These are phyloP conservation scores for Drosophila rubida DNA, from an alignment of 2,888 invertebrate genomes.

Conservation along the genomic window DNA sequence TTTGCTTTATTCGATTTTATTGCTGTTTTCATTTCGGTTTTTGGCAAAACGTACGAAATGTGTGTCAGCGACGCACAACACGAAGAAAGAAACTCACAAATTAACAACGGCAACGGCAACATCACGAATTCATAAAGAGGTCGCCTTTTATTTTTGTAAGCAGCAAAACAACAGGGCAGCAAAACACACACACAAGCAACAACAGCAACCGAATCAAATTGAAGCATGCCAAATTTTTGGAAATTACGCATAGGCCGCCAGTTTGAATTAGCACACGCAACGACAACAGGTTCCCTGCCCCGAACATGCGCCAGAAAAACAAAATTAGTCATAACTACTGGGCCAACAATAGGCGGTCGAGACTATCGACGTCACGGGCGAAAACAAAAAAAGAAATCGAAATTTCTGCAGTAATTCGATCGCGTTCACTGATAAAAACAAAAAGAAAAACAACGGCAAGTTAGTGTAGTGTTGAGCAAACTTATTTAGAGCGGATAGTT, in stretches of 20 bases:
- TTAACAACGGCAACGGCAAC: slow-evolving; percentile 43
- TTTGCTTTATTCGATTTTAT: slow-evolving; percentile 72
- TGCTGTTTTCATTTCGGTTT: slow-evolving; percentile 58
- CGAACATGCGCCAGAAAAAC: slow-evolving; percentile 1
- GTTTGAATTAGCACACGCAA: slow-evolving; percentile 52
- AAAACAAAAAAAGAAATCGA: slow-evolving; percentile 17
- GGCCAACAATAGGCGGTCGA: slow-evolving; percentile 17
- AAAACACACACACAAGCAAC: slow-evolving; percentile 41
- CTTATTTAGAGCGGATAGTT: not conserved
- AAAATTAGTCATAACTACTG: slow-evolving; percentile 23
- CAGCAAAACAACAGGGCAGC: slow-evolving; percentile 30
- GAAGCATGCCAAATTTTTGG: slow-evolving; percentile 45
- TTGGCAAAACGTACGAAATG: slow-evolving; percentile 55
- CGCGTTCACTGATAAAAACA: not conserved
- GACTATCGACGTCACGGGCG: slow-evolving; percentile 58
- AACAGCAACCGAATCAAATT: slow-evolving; percentile 45
- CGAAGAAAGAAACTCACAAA: slow-evolving; percentile 57
- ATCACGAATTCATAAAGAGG: slow-evolving; percentile 60
- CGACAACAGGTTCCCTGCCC: slow-evolving; percentile 16
- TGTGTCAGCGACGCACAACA: slow-evolving; percentile 64
- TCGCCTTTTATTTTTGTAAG: slow-evolving; percentile 54
- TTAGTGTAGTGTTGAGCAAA: too few relatives aligned
- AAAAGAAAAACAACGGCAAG: too few relatives aligned
- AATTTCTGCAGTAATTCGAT: not conserved
- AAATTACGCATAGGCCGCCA: slow-evolving; percentile 52